Evolutionary conservation across 2,888 invertebrate genomes (phyloP).

Genomic region (Drosophila yooni): DNA sequence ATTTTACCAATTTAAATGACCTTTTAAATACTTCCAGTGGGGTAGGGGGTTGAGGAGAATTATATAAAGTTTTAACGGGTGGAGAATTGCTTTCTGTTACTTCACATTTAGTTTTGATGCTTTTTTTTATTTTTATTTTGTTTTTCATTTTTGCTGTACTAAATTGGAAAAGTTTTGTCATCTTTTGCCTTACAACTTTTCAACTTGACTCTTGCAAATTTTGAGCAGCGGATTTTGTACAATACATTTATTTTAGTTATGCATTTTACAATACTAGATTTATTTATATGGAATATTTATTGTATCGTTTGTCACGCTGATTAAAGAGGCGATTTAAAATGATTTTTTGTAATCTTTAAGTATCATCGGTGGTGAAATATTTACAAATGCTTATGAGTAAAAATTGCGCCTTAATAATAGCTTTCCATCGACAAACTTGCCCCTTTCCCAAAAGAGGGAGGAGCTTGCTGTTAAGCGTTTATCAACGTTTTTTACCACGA

Average conservation of each 20-base stretch:
- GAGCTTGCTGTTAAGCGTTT: conserved; percentile 50
- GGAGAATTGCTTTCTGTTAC: conserved; percentile 23
- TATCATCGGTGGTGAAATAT: conserved; percentile 7
- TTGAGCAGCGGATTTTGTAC: background rate
- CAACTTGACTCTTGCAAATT: conserved; percentile 5
- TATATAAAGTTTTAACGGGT: conserved; percentile 36
- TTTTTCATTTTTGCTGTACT: background rate
- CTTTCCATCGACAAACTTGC: conserved; percentile 7
- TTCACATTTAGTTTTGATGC: conserved; percentile 9
- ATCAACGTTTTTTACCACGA: conserved; percentile 64
- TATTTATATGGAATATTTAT: background rate
- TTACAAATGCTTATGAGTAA: conserved; percentile 20
- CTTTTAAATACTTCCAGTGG: conserved; percentile 25
- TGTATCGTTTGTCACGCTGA: background rate
- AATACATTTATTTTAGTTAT: background rate
- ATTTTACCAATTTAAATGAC: conserved; percentile 23
- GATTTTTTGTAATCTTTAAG: background rate
- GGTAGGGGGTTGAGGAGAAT: background rate
- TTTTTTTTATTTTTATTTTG: conserved; percentile 2
- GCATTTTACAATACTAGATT: background rate
- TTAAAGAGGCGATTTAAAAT: background rate
- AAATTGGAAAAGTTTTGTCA: conserved; percentile 43
- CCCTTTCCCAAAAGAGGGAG: conserved; percentile 3
- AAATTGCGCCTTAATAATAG: conserved; percentile 9
- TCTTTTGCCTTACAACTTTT: conserved; percentile 19